These are phyloP conservation scores for Synaphobranchus kaupii DNA, from an alignment of 2,797 vertebrate genomes.

Conservation along the genomic window DNA sequence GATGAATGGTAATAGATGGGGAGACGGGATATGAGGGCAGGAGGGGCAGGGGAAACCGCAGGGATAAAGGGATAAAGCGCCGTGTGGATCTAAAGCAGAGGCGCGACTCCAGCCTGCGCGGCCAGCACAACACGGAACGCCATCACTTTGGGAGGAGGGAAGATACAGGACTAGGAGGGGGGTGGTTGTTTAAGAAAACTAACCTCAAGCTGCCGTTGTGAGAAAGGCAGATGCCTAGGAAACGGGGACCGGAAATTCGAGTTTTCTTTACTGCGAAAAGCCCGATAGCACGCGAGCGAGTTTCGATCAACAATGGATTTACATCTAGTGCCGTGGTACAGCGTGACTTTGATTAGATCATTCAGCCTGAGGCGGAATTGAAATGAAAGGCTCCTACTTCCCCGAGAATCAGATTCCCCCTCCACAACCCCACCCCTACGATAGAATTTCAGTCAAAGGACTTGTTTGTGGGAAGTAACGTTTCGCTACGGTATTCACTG, in stretches of 20 bases:
- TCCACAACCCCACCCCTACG: not conserved
- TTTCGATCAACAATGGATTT: conserved; percentile 1
- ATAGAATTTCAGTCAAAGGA: conserved; percentile 10
- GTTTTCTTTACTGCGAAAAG: conserved; percentile 12
- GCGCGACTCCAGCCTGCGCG: not conserved
- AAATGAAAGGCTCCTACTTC: conserved; percentile 24
- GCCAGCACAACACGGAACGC: not conserved
- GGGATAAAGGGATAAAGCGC: not conserved
- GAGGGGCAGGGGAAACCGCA: not conserved
- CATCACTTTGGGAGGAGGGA: not conserved
- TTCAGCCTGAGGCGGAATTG: conserved; percentile 21
- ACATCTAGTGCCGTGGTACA: conserved; percentile 17
- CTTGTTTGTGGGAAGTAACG: conserved; percentile 28
- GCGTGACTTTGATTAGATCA: conserved; percentile 22
- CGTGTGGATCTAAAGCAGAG: not conserved
- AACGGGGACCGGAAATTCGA: not conserved
- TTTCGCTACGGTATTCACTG: conserved; percentile 25
- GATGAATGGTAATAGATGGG: conserved; percentile 8
- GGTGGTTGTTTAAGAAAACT: not conserved
- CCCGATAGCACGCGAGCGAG: not conserved
- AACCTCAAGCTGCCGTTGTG: not conserved
- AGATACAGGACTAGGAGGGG: not conserved
- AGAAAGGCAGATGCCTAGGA: not conserved
- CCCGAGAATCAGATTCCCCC: conserved; percentile 10
- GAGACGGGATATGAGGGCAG: not conserved